phyloP scores from a whole-genome alignment of 2,113 vertebrate genomes.

The Polyodon spathula region DNA sequence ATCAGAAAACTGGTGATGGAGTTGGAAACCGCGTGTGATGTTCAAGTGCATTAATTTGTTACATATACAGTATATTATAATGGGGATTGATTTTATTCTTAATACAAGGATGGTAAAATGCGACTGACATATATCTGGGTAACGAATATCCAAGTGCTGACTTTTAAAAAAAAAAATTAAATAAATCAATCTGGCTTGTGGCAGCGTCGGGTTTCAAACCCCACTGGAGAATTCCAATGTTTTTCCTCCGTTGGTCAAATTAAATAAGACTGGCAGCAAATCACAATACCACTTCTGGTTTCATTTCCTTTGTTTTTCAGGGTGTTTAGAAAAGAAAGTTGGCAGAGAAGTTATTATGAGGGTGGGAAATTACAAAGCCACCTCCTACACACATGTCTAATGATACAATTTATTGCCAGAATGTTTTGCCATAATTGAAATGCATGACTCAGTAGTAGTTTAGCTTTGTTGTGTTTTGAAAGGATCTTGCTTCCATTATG shows the following conservation, averaged over 20 bases:
- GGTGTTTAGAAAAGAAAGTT: not conserved
- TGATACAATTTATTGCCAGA: not conserved
- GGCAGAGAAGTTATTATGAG: constrained; percentile 1
- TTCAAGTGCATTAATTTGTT: too few relatives aligned
- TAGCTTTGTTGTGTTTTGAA: not conserved
- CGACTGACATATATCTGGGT: too few relatives aligned
- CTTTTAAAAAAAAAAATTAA: too few relatives aligned
- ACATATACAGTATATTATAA: too few relatives aligned
- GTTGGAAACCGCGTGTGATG: too few relatives aligned
- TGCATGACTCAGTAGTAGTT: too few relatives aligned
- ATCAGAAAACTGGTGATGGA: too few relatives aligned
- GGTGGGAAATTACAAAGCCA: not conserved
- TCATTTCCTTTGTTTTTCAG: not conserved
- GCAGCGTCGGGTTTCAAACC: too few relatives aligned
- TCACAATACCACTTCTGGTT: not conserved
- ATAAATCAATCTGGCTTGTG: too few relatives aligned
- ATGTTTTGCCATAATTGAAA: not conserved
- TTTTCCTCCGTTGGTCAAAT: constrained; percentile 1
- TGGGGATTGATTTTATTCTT: too few relatives aligned
- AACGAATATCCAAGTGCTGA: too few relatives aligned
- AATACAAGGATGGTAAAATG: too few relatives aligned
- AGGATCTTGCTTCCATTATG: not conserved
- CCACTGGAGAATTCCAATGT: not conserved
- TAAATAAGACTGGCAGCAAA: constrained; percentile 1
- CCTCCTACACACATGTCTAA: not conserved